A percentile compares a stretch with the other conserved stretches of the same genome.
These are phyloP conservation scores for Semaprochilodus insignis DNA, from an alignment of 2,797 vertebrate genomes.

Conservation along the genomic window DNA sequence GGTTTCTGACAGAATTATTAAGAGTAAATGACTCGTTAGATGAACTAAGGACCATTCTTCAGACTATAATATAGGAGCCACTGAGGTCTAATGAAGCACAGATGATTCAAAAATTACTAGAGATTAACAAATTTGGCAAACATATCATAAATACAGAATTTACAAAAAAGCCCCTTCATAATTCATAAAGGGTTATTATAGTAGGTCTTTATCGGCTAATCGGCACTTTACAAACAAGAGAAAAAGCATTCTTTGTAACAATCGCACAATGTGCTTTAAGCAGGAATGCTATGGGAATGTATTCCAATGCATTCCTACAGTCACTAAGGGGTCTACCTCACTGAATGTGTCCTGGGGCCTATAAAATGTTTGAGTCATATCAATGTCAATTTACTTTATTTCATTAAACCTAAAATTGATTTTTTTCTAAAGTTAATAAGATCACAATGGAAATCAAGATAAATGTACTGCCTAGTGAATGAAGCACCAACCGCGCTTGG, in stretches of 20 bases:
- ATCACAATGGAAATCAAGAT: neutral
- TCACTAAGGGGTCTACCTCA: too few relatives aligned
- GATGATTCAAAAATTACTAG: neutral
- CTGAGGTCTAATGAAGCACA: neutral
- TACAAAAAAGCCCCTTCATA: neutral
- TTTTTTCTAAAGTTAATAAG: neutral
- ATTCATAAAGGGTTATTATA: too few relatives aligned
- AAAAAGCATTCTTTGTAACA: too few relatives aligned
- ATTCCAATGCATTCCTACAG: neutral
- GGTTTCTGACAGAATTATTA: constrained; percentile 5
- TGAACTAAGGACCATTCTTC: neutral
- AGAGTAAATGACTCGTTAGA: neutral
- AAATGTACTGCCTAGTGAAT: neutral
- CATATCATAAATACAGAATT: neutral
- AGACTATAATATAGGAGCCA: neutral
- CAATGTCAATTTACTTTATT: neutral
- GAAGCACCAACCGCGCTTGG: too few relatives aligned
- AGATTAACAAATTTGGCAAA: neutral
- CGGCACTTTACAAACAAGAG: too few relatives aligned
- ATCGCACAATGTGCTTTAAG: too few relatives aligned
- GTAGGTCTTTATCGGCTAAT: too few relatives aligned
- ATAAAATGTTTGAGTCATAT: neutral
- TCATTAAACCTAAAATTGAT: neutral
- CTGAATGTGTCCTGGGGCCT: neutral
- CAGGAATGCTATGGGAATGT: neutral